phyloP scores from a whole-genome alignment of 2,113 vertebrate genomes.

The Protobothrops flavoviridis region DNA sequence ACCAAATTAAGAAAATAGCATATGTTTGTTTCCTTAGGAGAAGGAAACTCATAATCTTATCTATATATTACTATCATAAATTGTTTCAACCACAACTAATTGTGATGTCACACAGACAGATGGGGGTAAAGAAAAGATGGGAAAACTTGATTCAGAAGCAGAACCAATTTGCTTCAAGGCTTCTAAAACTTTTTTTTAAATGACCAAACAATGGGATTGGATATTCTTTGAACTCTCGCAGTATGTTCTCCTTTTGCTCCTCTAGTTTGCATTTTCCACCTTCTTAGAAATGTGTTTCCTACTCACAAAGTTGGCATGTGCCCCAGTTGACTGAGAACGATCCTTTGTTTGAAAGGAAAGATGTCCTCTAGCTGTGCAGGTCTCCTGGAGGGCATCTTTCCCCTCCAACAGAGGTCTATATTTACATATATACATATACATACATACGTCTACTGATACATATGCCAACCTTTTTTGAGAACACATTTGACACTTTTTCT shows the following conservation, averaged over 20 bases:
- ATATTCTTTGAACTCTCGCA: neutral
- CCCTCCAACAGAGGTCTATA: neutral
- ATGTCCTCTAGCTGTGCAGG: neutral
- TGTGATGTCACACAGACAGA: slow-evolving; percentile 30
- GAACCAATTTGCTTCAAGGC: neutral
- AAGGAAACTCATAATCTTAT: neutral
- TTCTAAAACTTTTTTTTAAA: neutral
- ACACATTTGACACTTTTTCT: neutral
- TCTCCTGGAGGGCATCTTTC: neutral
- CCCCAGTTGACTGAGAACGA: neutral
- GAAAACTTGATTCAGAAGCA: fast-evolving
- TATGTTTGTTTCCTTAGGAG: neutral
- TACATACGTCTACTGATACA: neutral
- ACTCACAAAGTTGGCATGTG: neutral
- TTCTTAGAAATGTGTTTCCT: neutral
- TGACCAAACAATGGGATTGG: neutral
- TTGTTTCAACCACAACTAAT: neutral
- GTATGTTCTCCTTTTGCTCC: neutral
- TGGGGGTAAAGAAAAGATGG: neutral
- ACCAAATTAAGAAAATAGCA: neutral
- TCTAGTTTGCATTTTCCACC: fast-evolving
- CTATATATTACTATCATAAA: neutral
- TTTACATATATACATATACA: neutral
- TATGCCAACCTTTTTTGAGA: neutral
- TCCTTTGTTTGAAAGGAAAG: neutral